These are phyloP conservation scores for Rhincodon typus DNA, from an alignment of 2,797 vertebrate species.

Conservation along the genomic window DNA sequence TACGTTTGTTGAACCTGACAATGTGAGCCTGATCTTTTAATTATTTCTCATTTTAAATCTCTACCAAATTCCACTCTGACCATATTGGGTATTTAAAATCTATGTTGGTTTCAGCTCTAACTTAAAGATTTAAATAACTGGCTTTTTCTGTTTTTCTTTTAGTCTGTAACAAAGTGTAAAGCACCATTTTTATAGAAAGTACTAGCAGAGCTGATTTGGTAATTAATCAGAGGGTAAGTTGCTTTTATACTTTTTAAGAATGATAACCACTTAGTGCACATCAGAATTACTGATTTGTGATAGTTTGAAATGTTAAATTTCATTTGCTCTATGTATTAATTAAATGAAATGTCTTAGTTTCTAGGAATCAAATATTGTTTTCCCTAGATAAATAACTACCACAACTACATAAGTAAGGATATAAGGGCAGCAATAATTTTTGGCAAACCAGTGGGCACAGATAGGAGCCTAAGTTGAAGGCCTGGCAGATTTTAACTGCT, in stretches of 20 bases:
- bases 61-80: neutral
- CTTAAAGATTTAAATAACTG: neutral
- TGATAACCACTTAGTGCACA: neutral
- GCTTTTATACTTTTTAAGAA: neutral
- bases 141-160: neutral
- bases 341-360: neutral
- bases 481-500: neutral
- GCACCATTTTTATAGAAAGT: neutral
- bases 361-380: neutral
- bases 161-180: neutral
- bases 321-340: neutral
- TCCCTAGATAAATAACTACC: neutral
- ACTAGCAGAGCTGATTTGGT: neutral
- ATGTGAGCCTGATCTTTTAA: neutral
- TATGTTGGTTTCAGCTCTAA: neutral
- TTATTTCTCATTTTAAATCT: neutral
- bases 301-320: neutral
- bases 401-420: neutral
- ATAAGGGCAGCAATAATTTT: neutral
- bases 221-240: neutral
- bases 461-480: neutral
- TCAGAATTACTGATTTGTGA: neutral
- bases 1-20: neutral
- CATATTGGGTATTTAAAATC: neutral
- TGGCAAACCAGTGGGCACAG: neutral